phyloP scores from a whole-genome alignment of 1,140 invertebrate species.

The Nasonia giraulti region DNA sequence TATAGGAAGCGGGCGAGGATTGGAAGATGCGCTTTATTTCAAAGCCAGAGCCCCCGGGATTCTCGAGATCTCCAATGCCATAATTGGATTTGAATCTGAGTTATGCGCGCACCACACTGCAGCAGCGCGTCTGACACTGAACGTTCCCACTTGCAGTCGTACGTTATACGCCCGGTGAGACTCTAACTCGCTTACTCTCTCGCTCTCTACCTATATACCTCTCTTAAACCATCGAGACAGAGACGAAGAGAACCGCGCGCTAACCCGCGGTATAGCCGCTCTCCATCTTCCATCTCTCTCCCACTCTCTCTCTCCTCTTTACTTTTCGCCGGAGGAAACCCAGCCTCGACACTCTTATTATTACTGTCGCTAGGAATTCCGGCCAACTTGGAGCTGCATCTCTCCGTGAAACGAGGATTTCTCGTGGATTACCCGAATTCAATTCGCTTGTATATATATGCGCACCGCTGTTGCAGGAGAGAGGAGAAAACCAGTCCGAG shows the following conservation, averaged over 20 bases:
- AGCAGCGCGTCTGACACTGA: conserved; percentile 7
- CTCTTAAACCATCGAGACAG: neutral
- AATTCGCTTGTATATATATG: conserved; percentile 9
- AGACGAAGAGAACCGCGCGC: conserved; percentile 5
- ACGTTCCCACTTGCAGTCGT: conserved; percentile 36
- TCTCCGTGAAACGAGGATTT: conserved; percentile 48
- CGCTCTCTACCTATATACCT: neutral
- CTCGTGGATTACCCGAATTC: conserved; percentile 52
- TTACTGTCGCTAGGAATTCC: conserved; percentile 51
- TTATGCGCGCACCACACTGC: conserved; percentile 39
- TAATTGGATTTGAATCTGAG: conserved; percentile 59
- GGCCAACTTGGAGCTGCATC: neutral
- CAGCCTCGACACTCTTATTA: conserved; percentile 53
- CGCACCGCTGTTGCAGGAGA: neutral
- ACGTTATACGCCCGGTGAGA: conserved; percentile 46
- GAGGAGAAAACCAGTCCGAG: neutral
- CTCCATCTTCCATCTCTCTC: conserved; percentile 5
- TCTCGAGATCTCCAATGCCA: conserved; percentile 53
- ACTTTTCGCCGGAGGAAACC: conserved; percentile 7
- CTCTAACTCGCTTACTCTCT: conserved; percentile 40
- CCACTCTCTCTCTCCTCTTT: neutral
- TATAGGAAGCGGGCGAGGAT: neutral
- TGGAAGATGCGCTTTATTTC: conserved; percentile 51
- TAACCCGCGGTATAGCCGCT: neutral
- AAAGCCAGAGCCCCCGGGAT: conserved; percentile 47